Conservation (phyloP, 2,113 vertebrate species). For the Corapipo altera region DNA sequence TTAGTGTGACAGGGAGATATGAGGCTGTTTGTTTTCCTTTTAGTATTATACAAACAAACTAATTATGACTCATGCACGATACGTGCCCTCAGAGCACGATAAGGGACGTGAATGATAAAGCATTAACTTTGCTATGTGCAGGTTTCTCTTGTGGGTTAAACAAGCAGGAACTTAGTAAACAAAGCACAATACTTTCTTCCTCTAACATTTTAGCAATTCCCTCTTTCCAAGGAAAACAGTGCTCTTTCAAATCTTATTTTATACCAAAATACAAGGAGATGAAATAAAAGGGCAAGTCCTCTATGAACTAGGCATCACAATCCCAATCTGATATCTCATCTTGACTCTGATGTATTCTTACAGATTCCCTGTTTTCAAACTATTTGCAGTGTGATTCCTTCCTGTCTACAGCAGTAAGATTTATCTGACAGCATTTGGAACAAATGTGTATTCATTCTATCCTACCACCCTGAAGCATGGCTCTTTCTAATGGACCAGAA, state of each 20-base stretch:
- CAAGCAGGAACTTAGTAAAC: background rate
- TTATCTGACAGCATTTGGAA: background rate
- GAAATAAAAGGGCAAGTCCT: background rate
- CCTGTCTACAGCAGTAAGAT: background rate
- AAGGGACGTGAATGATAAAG: conserved; percentile 30
- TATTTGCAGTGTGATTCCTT: background rate
- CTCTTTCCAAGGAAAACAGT: background rate
- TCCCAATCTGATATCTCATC: background rate
- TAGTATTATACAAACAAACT: conserved; percentile 61
- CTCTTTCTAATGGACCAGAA: background rate
- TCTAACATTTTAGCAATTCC: background rate
- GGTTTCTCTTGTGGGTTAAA: background rate
- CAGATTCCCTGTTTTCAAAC: background rate
- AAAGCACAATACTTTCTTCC: background rate
- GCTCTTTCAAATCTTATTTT: conserved; percentile 7
- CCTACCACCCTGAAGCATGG: background rate
- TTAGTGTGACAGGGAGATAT: conserved; percentile 46
- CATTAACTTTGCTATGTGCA: conserved; percentile 4
- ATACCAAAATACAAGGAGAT: background rate
- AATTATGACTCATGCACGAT: conserved; percentile 63
- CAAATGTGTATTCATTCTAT: background rate
- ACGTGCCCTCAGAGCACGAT: background rate
- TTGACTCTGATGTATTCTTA: background rate
- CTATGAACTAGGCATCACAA: background rate
- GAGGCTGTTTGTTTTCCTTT: conserved; percentile 70